Evolutionary conservation across 1,140 invertebrate genomes (phyloP), one percentile per base, ranked within the genome.

Genomic region (Sycophaga agraensis): DNA sequence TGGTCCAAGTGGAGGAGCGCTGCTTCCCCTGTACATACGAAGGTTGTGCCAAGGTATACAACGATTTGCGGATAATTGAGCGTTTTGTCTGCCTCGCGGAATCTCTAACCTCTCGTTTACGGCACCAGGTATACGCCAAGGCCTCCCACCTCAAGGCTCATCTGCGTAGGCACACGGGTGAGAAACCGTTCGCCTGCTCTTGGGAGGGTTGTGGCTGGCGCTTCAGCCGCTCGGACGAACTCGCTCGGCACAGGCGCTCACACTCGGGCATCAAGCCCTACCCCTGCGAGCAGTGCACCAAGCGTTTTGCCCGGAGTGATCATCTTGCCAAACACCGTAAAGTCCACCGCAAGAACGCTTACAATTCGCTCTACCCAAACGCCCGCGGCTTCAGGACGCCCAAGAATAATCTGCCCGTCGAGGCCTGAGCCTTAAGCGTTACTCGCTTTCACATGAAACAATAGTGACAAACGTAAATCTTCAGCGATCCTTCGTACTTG

Each of bases 101-200:
- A 31, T 6, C 11, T 11, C 4, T 31, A 31, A 31, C 11, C 28
- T 31, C 28, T 31, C 11, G 4, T 11, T 6, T 11, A 31, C 11
- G 11, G 28, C 16, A 40, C 0, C 49, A 92, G 78, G 78, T 90
- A 1, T 98, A 98, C 70, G 92, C 93, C 54, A 98, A 98, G 77
- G 89, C 91, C 16, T 96, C 93, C 8, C 95, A 98, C 76, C 83
- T 98, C 19, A 96, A 97, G 72, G 94, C 96, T 2, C 96, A 98
- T 74, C 76, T 97, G 48, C 83, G 96, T 2, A 85, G 96, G 11
- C 96, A 98, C 78, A 93, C 94, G 1, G 96, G 95, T 0, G 94
- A 97, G 78, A 97, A 97, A 73, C 96, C 96, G 0, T 98, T 97
- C 72, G 82, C 83, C 4, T 92, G 90, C 74, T 91, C 89, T 45